phyloP scores from a whole-genome alignment of 2,113 vertebrate species.

The Grus americana region DNA sequence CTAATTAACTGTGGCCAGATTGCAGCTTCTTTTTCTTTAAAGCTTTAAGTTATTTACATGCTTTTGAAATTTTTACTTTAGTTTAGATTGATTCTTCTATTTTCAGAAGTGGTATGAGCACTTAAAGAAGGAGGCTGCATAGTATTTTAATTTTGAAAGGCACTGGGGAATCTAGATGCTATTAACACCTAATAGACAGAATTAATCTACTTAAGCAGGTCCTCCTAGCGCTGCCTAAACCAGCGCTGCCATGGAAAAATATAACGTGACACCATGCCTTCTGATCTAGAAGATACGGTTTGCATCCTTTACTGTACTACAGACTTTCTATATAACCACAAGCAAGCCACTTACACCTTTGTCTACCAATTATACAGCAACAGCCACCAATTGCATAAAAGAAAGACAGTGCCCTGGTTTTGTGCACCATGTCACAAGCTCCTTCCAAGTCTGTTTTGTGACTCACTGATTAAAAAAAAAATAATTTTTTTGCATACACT shows the following conservation, averaged over 20 bases:
- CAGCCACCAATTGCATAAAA: not conserved
- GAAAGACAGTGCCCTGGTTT: not conserved
- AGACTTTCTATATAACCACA: constrained; percentile 52
- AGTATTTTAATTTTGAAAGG: not conserved
- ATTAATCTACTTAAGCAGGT: not conserved
- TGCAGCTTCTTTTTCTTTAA: not conserved
- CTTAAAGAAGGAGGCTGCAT: not conserved
- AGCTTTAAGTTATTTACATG: not conserved
- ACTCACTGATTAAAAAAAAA: not conserved
- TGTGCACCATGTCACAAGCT: not conserved
- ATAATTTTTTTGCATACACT: not conserved
- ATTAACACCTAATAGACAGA: not conserved
- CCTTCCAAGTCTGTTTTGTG: not conserved
- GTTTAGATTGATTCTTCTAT: not conserved
- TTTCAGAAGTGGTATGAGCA: not conserved
- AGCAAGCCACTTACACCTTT: constrained; percentile 15
- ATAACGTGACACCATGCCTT: not conserved
- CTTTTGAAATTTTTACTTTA: not conserved
- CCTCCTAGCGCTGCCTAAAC: not conserved
- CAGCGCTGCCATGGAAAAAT: not conserved
- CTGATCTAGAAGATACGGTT: not conserved
- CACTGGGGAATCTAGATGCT: not conserved
- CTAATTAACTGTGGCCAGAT: not conserved
- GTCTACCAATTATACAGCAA: not conserved
- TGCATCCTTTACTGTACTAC: constrained; percentile 11